phyloP scores from a whole-genome alignment of 2,113 vertebrate genomes.

The Sceloporus tristichus region DNA sequence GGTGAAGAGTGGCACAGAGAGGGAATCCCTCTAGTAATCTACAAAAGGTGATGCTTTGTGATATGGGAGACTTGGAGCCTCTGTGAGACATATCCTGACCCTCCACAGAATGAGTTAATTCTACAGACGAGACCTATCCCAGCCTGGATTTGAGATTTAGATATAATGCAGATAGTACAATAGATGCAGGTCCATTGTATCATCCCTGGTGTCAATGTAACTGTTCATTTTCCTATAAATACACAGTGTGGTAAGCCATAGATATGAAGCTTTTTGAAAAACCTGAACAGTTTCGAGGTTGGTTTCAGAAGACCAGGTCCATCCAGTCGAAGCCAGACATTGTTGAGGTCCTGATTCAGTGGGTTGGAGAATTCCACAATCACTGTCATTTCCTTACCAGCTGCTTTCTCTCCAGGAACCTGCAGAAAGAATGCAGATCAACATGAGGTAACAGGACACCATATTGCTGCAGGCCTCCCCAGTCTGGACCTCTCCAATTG shows the following conservation, averaged over 20 bases:
- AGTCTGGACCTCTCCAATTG: background rate
- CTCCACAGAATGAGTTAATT: too few species aligned
- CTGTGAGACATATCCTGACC: background rate
- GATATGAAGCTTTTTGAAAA: slow-evolving; percentile 32
- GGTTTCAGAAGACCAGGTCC: slow-evolving; percentile 84
- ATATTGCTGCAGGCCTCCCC: background rate
- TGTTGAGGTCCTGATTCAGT: slow-evolving; percentile 82
- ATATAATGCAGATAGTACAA: too few species aligned
- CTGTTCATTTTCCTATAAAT: slow-evolving; percentile 18
- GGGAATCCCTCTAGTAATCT: too few species aligned
- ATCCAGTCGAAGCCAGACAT: slow-evolving; percentile 85
- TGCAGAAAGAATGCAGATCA: slow-evolving; percentile 41
- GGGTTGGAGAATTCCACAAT: slow-evolving; percentile 91
- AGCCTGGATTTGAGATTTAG: too few species aligned
- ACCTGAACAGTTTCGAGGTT: slow-evolving; percentile 85
- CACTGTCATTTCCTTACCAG: slow-evolving; percentile 83
- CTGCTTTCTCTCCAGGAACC: slow-evolving; percentile 74
- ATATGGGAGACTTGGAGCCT: too few species aligned
- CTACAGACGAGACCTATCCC: too few species aligned
- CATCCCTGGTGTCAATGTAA: slow-evolving; percentile 10
- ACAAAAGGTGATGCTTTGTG: too few species aligned
- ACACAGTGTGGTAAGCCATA: background rate
- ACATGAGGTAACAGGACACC: slow-evolving; percentile 25
- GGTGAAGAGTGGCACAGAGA: too few species aligned
- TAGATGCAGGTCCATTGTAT: too few species aligned